These are phyloP conservation scores for Luperina testacea DNA, from an alignment of 2,888 invertebrate genomes.

Conservation along the genomic window DNA sequence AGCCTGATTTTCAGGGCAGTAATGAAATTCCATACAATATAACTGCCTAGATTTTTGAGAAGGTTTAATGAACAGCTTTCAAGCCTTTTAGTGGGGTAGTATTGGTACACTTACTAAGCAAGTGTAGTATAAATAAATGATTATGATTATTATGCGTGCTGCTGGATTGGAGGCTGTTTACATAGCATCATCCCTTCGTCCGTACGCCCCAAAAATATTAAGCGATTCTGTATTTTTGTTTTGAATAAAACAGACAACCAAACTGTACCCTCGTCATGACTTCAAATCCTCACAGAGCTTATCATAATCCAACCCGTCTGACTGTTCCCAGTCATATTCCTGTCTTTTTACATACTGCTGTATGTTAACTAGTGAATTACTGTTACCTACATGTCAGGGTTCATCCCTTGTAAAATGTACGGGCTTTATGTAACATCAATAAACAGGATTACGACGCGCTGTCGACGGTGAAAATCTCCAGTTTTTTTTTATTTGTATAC, in stretches of 20 bases:
- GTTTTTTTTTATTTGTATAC: slow-evolving; percentile 41
- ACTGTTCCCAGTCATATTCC: slow-evolving; percentile 49
- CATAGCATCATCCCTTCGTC: not conserved
- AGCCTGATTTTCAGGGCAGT: no score
- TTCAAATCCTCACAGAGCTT: slow-evolving; percentile 65
- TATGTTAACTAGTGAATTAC: slow-evolving; percentile 43
- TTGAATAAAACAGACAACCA: slow-evolving; percentile 54
- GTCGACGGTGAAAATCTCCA: slow-evolving; percentile 35
- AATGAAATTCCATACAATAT: no score
- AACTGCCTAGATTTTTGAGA: no score
- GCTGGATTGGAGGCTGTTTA: not conserved
- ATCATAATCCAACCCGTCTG: slow-evolving; percentile 64
- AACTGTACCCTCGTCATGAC: slow-evolving; percentile 67
- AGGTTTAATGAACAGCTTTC: no score
- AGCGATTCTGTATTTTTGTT: slow-evolving; percentile 42
- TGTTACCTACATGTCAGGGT: slow-evolving; percentile 18
- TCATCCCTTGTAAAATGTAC: slow-evolving; percentile 39
- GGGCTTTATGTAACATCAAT: slow-evolving; percentile 43
- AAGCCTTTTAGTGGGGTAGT: no score
- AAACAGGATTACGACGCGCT: slow-evolving; percentile 25
- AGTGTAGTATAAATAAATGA: no score
- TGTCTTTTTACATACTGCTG: slow-evolving; percentile 53
- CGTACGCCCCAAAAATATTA: slow-evolving; percentile 9
- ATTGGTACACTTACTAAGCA: no score
- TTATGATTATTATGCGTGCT: not conserved